Conservation (phyloP, 1,140 invertebrate species). For the Ylistrum balloti region DNA sequence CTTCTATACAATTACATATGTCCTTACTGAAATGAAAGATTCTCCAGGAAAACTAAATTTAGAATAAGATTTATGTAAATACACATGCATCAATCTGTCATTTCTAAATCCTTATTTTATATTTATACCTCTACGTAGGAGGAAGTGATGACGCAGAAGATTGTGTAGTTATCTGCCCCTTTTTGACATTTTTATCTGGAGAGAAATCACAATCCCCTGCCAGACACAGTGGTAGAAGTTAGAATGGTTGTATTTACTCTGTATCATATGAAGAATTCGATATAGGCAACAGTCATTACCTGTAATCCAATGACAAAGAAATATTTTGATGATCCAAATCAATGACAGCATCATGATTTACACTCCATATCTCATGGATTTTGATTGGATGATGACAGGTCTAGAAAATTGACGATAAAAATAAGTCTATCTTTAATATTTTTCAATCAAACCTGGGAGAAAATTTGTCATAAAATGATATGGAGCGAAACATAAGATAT, state of each 20-base stretch:
- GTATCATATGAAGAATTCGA: neutral
- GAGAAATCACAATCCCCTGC: conserved; percentile 31
- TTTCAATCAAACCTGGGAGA: neutral
- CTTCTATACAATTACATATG: no score
- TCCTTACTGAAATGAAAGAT: neutral
- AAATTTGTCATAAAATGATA: conserved; percentile 28
- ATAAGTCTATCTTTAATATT: neutral
- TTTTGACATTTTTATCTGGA: conserved; percentile 28
- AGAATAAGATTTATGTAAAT: neutral
- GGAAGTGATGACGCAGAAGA: neutral
- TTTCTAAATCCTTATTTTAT: neutral
- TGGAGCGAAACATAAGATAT: neutral
- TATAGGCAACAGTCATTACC: neutral
- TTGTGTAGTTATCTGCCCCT: neutral
- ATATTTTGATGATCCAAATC: conserved; percentile 12
- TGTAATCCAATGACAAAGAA: conserved; percentile 1
- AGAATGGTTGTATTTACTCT: neutral
- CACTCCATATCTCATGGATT: neutral
- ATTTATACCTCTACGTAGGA: neutral
- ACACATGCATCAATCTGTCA: neutral
- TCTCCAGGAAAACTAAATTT: neutral
- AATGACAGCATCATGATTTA: neutral
- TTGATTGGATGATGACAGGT: neutral
- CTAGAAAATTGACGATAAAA: neutral
- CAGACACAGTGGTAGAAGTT: neutral